Evolutionary conservation across 2,113 vertebrate species (phyloP), one percentile per base, ranked within the genome.

Genomic region (Glaucidium brasilianum): DNA sequence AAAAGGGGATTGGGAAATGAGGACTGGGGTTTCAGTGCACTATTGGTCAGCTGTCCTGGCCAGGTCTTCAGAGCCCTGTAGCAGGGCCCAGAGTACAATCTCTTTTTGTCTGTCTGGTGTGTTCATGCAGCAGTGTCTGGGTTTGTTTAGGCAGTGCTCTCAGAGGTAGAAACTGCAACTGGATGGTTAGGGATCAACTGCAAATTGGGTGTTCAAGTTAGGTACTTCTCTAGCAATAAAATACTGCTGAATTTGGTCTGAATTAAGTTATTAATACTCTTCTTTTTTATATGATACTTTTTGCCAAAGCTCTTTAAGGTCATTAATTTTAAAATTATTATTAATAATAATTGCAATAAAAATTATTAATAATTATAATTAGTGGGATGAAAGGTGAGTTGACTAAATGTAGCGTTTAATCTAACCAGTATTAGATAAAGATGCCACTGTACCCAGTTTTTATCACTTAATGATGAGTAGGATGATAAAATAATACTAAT

Each of bases 1-100:
- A 29, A 58, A 63, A 4, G 4, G 2, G 1, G 1, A 2, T 7
- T 56, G 32, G 25, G 22, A 49, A 29, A 9, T 45, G 53, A 41
- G 58, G 29, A 25, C 32, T 59, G 37, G 32, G 23, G 17, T 50
- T 90, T n/a, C 35, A 60, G 16, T 90, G 23, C 19, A 12, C 45
- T 27, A 0, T 55, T 74, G 17, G 14, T 72, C 25, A 85, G 49
- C 58, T 73, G 15, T 75, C 30, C 85, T 79, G 63, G 25, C n/a
- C 35, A 15, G 20, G 27, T 81, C 25, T 74, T 87, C 43, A 41
- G 34, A 62, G 56, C 43, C 34, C 56, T 64, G 3, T 37, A 39
- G 3, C n/a, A 39, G 21, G 77, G 77, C 35, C 32, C 22, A 15
- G 22, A 53, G 10, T 26, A 29, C 35, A 25, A 3, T 49, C 18